phyloP scores from a whole-genome alignment of 2,113 vertebrate species.

The Nibea albiflora region DNA sequence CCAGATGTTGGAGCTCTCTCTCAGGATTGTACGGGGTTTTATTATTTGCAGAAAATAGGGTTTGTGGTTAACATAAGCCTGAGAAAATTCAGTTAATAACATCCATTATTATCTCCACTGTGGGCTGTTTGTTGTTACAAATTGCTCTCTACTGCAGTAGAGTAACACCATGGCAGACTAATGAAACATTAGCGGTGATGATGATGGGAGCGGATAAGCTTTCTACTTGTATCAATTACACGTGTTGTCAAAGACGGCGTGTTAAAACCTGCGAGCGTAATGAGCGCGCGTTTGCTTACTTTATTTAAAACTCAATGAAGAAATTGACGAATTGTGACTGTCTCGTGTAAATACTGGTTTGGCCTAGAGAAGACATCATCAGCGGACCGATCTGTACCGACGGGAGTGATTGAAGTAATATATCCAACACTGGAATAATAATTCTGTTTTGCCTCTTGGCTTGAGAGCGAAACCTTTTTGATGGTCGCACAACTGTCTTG shows the following conservation, averaged over 20 bases:
- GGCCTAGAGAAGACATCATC: background rate
- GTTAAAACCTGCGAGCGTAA: background rate
- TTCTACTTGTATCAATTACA: background rate
- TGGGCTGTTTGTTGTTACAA: background rate
- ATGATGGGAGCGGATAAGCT: background rate
- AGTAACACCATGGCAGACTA: background rate
- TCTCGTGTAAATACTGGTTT: background rate
- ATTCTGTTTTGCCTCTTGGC: background rate
- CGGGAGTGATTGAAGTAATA: background rate
- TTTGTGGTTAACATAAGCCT: background rate
- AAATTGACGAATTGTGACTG: background rate
- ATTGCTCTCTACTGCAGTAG: background rate
- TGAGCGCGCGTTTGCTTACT: background rate
- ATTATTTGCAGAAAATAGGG: background rate
- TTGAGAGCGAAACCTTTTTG: background rate
- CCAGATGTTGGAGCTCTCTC: background rate
- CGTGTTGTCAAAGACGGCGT: background rate
- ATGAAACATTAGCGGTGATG: background rate
- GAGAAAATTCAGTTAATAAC: background rate
- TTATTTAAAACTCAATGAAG: background rate
- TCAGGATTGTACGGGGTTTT: background rate
- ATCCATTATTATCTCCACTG: background rate
- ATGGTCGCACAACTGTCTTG: background rate
- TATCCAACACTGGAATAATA: constrained; percentile 12
- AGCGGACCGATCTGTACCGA: background rate